Evolutionary conservation across 2,888 invertebrate genomes (phyloP), one percentile per base, ranked within the genome.

Genomic region (Plebejus argus): DNA sequence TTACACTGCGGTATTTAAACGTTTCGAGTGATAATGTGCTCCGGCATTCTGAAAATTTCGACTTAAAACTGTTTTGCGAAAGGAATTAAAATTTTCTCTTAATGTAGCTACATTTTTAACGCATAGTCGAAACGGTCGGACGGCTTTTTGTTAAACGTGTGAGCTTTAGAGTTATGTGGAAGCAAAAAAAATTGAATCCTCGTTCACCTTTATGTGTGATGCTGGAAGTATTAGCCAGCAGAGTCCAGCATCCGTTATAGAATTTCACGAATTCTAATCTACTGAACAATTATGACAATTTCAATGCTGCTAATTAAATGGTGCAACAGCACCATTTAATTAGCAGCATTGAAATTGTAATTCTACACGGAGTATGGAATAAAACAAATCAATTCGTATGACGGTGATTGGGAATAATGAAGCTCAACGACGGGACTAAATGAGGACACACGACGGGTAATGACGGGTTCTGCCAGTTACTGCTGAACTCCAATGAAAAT

Each of bases 401-500:
- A 49, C 74, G 23, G 53, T 20, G 28, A 74, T 53, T 74, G 18
- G 28, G 53, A 74, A 74, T 74, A 45, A 53, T 74, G 23, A 49
- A 74, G 74, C 74, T 74, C 28, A 74, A 23, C 74, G 74, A 23
- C 53, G 23, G 33, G 28, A 53, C 49, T 74, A 53, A 49, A 53
- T 74, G 53, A 49, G 74, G 18, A 74, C 72, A 49, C 53, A 53
- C 74, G 53, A 74, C 28, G 28, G 15, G 39, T 49, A 49, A 74
- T 28, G 79, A 79, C 80, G 79, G 77, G 78, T 33, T 66, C 20
- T 20, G 45, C 78, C 79, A 72, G 81, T 79, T 79, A 89, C 90
- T 88, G 79, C 80, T 83, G 83, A 85, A 86, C 83, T 83, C 84
- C 83, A 90, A 91, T 89, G 86, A 87, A 90, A 90, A 88, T 85